Percentiles rank a stretch among this genome's conserved stretches.
Conservation (phyloP, 1,140 invertebrate species). For the Aphis craccivora region DNA sequence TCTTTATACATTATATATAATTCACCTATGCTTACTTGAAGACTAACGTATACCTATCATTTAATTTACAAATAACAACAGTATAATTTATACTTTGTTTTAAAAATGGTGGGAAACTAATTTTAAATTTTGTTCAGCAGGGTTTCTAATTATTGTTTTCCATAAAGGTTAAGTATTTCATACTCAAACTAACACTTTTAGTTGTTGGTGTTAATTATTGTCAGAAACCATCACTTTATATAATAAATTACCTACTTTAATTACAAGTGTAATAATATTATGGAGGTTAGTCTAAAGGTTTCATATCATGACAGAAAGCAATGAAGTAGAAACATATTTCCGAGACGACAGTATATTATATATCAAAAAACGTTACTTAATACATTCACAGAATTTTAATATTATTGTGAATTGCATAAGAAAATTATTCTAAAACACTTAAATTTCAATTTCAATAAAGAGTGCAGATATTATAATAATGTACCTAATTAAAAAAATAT, state of each 20-base stretch:
- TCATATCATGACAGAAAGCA: background rate
- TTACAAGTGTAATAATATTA: conserved; percentile 17
- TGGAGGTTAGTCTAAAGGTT: background rate
- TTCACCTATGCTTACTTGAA: background rate
- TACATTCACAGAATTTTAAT: background rate
- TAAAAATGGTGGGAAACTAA: background rate
- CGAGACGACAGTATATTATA: background rate
- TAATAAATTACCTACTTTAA: conserved; percentile 25
- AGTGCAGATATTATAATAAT: background rate
- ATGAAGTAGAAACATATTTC: conserved; percentile 6
- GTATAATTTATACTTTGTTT: background rate
- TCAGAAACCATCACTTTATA: background rate
- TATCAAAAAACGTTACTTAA: background rate
- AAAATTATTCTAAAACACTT: background rate
- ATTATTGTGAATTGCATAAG: background rate
- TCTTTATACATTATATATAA: background rate
- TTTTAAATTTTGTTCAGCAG: background rate
- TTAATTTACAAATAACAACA: too few relatives aligned
- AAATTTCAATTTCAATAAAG: background rate
- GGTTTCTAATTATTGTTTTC: background rate
- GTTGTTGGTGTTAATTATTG: background rate
- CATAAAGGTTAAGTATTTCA: background rate
- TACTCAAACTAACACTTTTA: background rate
- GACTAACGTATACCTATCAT: background rate
- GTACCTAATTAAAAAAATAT: background rate